Percentiles rank a stretch among this genome's conserved stretches.
Evolutionary conservation across 2,888 invertebrate species (phyloP).

Genomic region (Drosophila pegasa): DNA sequence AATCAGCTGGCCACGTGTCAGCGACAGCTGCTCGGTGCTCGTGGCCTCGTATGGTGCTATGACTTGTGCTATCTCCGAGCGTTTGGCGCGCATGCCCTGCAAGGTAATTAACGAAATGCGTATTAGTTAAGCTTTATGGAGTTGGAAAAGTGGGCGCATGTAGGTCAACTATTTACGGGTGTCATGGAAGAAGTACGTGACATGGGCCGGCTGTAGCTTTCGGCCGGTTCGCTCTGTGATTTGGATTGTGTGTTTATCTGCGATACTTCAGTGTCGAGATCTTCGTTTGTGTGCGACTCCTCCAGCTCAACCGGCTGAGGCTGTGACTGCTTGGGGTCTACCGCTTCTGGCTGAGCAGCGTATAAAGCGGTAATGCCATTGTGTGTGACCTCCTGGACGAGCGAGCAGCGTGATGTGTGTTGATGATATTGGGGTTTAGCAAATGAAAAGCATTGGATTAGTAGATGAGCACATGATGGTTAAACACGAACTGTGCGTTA

Average conservation of each 20-base stretch:
- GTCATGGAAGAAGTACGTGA: constrained; percentile 85
- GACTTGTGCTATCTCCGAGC: constrained; percentile 97
- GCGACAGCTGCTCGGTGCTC: constrained; percentile 95
- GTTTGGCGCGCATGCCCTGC: constrained; percentile 88
- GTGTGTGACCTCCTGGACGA: constrained; percentile 59
- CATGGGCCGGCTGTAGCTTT: constrained; percentile 85
- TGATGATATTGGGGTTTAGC: constrained; percentile 41
- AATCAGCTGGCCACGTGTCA: constrained; percentile 96
- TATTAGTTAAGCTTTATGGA: constrained; percentile 17
- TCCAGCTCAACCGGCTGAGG: constrained; percentile 64
- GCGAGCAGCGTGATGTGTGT: constrained; percentile 51
- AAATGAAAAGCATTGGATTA: constrained; percentile 79
- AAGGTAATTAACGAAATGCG: constrained; percentile 23
- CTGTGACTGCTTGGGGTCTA: constrained; percentile 31
- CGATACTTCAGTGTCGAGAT: constrained; percentile 85
- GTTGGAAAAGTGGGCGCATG: constrained; percentile 12
- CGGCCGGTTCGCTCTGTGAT: constrained; percentile 82
- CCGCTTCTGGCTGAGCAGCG: constrained; percentile 45
- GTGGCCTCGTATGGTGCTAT: constrained; percentile 96
- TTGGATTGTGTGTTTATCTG: constrained; percentile 85
- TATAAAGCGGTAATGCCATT: constrained; percentile 64
- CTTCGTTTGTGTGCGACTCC: constrained; percentile 84
- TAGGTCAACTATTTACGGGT: constrained; percentile 83
- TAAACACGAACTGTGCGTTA: constrained; percentile 27
- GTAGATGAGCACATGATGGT: constrained; percentile 71